Conservation (phyloP, 2,113 vertebrate species). For the Gyps fulvus region DNA sequence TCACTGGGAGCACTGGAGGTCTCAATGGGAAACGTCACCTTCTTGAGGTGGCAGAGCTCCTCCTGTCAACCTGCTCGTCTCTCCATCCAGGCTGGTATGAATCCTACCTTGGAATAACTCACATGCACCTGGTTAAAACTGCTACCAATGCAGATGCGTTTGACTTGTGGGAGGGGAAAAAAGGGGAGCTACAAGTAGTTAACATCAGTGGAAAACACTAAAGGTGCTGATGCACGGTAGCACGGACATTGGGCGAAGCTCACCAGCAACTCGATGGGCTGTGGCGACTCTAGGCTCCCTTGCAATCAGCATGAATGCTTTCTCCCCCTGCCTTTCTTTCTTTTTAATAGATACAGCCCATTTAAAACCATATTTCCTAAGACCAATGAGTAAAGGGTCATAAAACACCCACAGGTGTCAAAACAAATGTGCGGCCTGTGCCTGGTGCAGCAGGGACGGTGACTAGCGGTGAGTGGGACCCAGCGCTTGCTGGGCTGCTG, state of each 20-base stretch:
- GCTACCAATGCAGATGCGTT: not conserved
- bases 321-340: not conserved
- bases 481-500: not conserved
- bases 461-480: not conserved
- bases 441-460: not conserved
- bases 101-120: not conserved
- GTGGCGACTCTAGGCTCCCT: not conserved
- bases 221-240: not conserved
- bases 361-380: not conserved
- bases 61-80: not conserved
- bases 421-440: not conserved
- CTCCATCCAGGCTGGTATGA: not conserved
- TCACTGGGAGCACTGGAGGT: not conserved
- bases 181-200: not conserved
- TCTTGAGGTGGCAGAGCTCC: not conserved
- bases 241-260: not conserved
- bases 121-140: not conserved
- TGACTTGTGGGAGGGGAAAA: not conserved
- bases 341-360: not conserved
- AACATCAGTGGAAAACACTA: not conserved
- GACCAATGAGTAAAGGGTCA: not conserved
- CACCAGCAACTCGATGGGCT: not conserved
- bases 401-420: not conserved
- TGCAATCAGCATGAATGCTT: not conserved
- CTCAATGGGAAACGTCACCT: not conserved